phyloP scores from a whole-genome alignment of 2,797 vertebrate genomes.

The Halcyon leucocephala region DNA sequence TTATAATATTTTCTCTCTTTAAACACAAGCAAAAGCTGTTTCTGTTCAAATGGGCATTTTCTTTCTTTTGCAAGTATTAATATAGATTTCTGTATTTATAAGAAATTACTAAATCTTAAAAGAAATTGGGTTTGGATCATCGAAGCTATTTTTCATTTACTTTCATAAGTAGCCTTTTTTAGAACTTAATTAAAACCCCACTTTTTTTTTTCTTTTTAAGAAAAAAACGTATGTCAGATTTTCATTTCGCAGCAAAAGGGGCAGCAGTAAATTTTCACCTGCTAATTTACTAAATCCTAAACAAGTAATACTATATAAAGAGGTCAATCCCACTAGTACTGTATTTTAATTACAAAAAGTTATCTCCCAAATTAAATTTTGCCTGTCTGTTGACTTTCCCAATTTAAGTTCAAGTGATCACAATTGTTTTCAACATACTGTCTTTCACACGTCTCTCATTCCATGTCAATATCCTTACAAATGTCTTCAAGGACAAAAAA shows the following conservation, averaged over 20 bases:
- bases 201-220: too few species aligned
- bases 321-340: constrained; percentile 12
- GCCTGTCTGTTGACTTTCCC: neutral
- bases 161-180: neutral
- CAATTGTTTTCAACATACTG: neutral
- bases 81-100: neutral
- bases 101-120: neutral
- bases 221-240: neutral
- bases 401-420: neutral
- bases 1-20: neutral
- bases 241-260: neutral
- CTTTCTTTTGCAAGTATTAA: neutral
- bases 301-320: neutral
- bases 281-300: constrained; percentile 10
- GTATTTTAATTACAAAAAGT: constrained; percentile 50
- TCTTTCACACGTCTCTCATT: neutral
- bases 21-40: neutral
- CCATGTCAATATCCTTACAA: neutral
- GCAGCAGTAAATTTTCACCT: neutral
- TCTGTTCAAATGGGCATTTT: neutral
- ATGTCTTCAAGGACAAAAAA: neutral
- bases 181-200: neutral
- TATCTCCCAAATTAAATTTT: constrained; percentile 36
- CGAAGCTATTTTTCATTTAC: neutral
- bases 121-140: neutral